Evolutionary conservation across 1,140 invertebrate genomes (phyloP).

Genomic region (Trachymyrmex cornetzi): DNA sequence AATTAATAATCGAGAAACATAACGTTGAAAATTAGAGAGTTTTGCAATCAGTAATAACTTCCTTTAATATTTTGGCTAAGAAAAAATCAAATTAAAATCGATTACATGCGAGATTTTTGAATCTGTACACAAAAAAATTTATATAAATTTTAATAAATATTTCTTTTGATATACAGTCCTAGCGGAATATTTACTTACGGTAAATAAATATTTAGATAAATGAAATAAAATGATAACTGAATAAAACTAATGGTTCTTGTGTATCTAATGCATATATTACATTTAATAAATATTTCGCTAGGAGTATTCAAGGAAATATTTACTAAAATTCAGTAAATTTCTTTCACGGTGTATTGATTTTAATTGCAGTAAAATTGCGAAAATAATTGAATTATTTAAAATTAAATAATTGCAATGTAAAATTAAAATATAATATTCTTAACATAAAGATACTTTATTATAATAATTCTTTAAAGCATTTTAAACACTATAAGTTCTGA

Average conservation of each 20-base stretch:
- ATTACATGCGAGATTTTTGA: background rate
- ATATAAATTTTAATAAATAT: too few relatives aligned
- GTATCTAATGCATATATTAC: too few relatives aligned
- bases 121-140: too few relatives aligned
- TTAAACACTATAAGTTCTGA: background rate
- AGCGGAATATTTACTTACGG: too few relatives aligned
- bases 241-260: too few relatives aligned
- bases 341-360: too few relatives aligned
- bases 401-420: background rate
- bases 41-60: background rate
- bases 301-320: too few relatives aligned
- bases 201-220: too few relatives aligned
- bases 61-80: background rate
- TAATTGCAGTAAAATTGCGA: background rate
- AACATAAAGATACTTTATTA: background rate
- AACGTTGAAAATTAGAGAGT: background rate
- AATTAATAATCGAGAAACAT: background rate
- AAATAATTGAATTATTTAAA: background rate
- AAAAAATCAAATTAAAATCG: background rate
- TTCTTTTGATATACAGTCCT: too few relatives aligned
- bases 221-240: too few relatives aligned
- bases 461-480: background rate
- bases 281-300: too few relatives aligned
- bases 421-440: background rate
- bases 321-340: too few relatives aligned